Base-by-base conservation (phyloP, 2,888 invertebrate species). In the Caenorhabditis parvicauda region DNA sequence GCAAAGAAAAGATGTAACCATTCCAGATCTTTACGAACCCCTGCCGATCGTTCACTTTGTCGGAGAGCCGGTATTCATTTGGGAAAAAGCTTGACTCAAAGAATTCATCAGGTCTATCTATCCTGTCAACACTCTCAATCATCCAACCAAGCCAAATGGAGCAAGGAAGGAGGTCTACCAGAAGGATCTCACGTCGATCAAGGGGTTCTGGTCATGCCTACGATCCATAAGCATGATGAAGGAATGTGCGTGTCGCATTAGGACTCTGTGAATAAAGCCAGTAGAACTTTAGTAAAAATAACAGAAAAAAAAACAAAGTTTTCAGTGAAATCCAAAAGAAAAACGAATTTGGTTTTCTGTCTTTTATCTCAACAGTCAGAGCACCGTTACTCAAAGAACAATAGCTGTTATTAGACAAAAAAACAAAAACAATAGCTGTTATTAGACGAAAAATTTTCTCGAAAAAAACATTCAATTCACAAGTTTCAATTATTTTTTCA, bases 121-220 rank as follows among this genome's bases (percentile, higher is more conserved):
- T 56, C 60, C n/a, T 64, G 59, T 27, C 43, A 54, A 24, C 28
- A 49, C 14, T 49, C 53, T 19, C 49, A 47, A 43, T 17, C 39
- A 3, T 49, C 63, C 2, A 43, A 44, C n/a, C 49, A 54, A 25
- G 53, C 54, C 22, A 46, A 27, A 24, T 63, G 63, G 63, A 43
- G 47, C 39, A 42, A 50, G 7, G 55, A 54, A 12, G 68, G 62
- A 28, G 64, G 60, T 0, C 32, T 69, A 2, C 67, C 71, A 7
- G 1, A 17, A 7, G 63, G 53, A 27, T 52, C 66, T n/a, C 22
- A 27, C 21, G 52, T 69, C 1, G 48, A 54, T 14, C 60, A 65
- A 28, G 71, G 71, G 42, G 62, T 71, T n/a, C 51, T 71, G 9
- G 45, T 63, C 27, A 39, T 71, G 5, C 65, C 66, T 6, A 28